Conservation (phyloP, 1,140 invertebrate species). For the Dufourea novaeangliae region DNA sequence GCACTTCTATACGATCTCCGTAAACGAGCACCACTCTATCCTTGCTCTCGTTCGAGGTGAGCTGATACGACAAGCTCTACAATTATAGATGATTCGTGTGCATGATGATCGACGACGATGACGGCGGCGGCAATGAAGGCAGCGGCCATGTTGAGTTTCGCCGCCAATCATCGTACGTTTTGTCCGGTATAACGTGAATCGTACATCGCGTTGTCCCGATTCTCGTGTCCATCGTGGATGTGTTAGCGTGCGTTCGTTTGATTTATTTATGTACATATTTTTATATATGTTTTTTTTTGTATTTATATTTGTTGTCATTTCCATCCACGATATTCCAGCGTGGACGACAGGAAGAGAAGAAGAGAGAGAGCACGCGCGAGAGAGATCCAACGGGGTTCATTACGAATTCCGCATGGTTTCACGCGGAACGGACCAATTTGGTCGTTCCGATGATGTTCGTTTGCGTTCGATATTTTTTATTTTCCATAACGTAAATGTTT, state of each 20-base stretch:
- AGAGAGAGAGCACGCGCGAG: slow-evolving; percentile 27
- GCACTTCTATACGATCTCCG: slow-evolving; percentile 83
- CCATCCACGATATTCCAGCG: slow-evolving; percentile 28
- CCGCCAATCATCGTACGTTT: slow-evolving; percentile 20
- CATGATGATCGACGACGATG: no score
- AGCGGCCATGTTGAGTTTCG: slow-evolving; percentile 35
- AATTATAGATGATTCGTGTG: slow-evolving; percentile 34
- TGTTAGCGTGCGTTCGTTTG: slow-evolving; percentile 22
- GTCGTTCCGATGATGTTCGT: slow-evolving; percentile 23
- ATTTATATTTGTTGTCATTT: slow-evolving; percentile 1
- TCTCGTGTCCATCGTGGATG: slow-evolving; percentile 22
- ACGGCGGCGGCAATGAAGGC: no score
- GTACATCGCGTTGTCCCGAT: slow-evolving; percentile 20
- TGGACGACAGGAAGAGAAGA: slow-evolving; percentile 32
- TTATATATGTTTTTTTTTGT: slow-evolving; percentile 30
- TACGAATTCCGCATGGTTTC: slow-evolving; percentile 43
- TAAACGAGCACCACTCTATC: slow-evolving; percentile 84
- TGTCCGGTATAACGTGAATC: neutral
- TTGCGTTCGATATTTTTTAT: neutral
- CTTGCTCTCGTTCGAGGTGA: slow-evolving; percentile 80
- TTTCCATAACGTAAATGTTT: no score
- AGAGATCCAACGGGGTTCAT: slow-evolving; percentile 31
- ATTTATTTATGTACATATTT: neutral
- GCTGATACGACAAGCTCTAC: slow-evolving; percentile 80
- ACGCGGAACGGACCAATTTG: slow-evolving; percentile 34